phyloP scores from a whole-genome alignment of 2,113 vertebrate species.

The Cranoglanis bouderius region DNA sequence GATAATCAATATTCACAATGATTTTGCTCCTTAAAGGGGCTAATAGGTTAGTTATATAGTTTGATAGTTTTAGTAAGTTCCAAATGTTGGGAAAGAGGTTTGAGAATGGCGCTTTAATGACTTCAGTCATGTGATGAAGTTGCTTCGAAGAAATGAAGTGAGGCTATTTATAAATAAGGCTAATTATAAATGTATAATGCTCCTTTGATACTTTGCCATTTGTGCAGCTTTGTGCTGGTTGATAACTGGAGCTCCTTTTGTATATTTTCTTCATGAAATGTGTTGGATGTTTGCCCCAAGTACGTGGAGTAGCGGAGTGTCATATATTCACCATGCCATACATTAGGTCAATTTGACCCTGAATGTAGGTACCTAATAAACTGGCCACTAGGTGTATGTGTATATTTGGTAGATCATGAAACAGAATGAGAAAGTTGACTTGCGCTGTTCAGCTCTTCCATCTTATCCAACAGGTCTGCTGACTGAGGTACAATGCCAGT shows the following conservation, averaged over 20 bases:
- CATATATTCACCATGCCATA: neutral
- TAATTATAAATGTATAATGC: neutral
- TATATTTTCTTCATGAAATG: neutral
- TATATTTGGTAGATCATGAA: neutral
- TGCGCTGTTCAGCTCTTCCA: neutral
- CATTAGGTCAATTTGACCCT: neutral
- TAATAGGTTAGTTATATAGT: neutral
- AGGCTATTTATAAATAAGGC: neutral
- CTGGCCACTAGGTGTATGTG: neutral
- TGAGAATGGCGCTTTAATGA: neutral
- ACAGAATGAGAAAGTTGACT: neutral
- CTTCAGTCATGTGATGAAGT: neutral
- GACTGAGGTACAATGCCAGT: slow-evolving; percentile 94
- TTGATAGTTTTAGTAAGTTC: neutral
- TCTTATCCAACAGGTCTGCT: slow-evolving; percentile 76
- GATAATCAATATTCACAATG: neutral
- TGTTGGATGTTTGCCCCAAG: neutral
- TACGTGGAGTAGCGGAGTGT: neutral
- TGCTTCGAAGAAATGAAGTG: neutral
- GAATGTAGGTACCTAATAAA: neutral
- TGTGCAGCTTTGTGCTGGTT: neutral
- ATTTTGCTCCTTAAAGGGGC: neutral
- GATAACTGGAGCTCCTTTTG: neutral
- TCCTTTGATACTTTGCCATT: neutral
- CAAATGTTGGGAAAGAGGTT: neutral